Base-by-base conservation (phyloP, 2,888 invertebrate species). In the Adelphocoris suturalis region DNA sequence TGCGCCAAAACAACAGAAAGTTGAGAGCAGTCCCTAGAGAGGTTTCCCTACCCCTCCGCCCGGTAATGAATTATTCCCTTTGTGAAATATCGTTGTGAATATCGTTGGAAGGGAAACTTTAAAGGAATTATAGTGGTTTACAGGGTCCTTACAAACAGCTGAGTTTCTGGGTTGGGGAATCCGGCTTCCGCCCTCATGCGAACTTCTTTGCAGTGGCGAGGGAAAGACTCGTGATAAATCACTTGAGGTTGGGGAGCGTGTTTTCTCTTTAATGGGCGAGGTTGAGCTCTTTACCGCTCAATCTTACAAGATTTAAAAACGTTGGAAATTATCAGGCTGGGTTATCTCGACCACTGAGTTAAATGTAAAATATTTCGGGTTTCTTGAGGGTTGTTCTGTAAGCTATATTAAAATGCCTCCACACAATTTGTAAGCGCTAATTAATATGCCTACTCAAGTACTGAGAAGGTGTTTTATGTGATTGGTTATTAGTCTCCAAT, bases 21-120 rank as follows among this genome's bases (percentile, higher is more conserved):
- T 68, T 68, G 23, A 13, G 23, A 68, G n/a, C n/a, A n/a, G 23
- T 23, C 23, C 52, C 52, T 52, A 13, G 52, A 52, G 52, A 16
- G 52, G 2, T 52, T 52, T 52, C 12, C 52, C 52, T 13, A n/a
- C n/a, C 52, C 52, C 12, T 12, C 2, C n/a, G 68, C 23, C 2
- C 5, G 27, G 68, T 68, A 68, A 68, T 68, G 68, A 68, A 68
- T 68, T 68, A 68, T 68, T 68, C 68, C 23, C 23, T 27, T 68
- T 23, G 68, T 68, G 68, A 68, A 68, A 68, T 68, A 68, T 68
- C 68, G 68, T 68, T 68, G 68, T 68, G 68, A 68, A 68, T 68
- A 68, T 68, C 68, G 68, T 68, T 23, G 27, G 9, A 23, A 13
- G 27, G 68, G 68, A 19, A 68, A 68, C 68, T 68, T 68, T 68